A percentile compares a stretch with the other conserved stretches of the same genome.
Evolutionary conservation across 2,888 invertebrate genomes (phyloP).

Genomic region (Julus scanicus): DNA sequence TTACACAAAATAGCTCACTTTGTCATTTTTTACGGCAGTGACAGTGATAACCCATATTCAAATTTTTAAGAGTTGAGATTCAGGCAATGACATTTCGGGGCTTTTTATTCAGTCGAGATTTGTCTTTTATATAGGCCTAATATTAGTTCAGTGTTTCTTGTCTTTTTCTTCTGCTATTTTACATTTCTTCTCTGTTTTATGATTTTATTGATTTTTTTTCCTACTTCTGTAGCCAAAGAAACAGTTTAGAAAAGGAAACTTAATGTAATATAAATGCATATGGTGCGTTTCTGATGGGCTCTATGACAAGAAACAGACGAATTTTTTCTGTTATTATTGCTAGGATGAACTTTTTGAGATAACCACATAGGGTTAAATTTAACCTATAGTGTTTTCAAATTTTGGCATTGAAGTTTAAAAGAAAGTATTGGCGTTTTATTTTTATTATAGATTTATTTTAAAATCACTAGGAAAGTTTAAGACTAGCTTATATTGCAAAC

Average conservation of each 20-base stretch:
- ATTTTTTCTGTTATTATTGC: background rate
- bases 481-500: too few relatives aligned
- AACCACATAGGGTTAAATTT: too few relatives aligned
- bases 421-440: too few relatives aligned
- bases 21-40: constrained; percentile 7
- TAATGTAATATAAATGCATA: background rate
- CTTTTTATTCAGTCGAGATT: constrained; percentile 20
- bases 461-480: too few relatives aligned
- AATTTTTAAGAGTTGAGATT: constrained; percentile 10
- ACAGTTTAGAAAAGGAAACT: background rate
- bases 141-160: constrained; percentile 28
- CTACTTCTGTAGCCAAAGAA: background rate
- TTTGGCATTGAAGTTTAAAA: too few relatives aligned
- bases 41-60: constrained; percentile 35
- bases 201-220: constrained; percentile 30
- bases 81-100: constrained; percentile 30
- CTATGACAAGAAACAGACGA: background rate
- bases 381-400: too few relatives aligned
- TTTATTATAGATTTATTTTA: too few relatives aligned
- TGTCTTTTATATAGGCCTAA: constrained; percentile 13
- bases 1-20: constrained; percentile 30
- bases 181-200: constrained; percentile 34
- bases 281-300: background rate
- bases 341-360: background rate
- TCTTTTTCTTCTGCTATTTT: constrained; percentile 32